These are phyloP conservation scores for Lasioglossum albipes DNA, from an alignment of 1,140 invertebrate species.

Conservation along the genomic window DNA sequence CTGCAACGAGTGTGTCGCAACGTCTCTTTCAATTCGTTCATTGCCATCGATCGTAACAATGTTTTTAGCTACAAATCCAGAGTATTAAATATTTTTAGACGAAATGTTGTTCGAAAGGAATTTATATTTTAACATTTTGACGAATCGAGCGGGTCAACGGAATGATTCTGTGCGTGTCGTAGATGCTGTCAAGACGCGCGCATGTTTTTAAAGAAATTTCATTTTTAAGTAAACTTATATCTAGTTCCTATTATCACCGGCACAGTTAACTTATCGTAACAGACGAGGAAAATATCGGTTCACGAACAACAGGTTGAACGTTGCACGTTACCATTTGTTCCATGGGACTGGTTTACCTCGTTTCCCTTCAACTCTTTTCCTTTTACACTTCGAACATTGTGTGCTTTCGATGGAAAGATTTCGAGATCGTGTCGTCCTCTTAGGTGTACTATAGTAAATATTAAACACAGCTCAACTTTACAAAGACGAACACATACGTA, in stretches of 20 bases:
- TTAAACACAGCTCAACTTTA: conserved; percentile 8
- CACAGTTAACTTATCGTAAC: conserved; percentile 20
- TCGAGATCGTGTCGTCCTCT: not conserved
- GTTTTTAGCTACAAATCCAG: not conserved
- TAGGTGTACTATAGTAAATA: not conserved
- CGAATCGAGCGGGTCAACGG: not conserved
- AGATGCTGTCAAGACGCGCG: conserved; percentile 18
- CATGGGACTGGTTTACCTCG: not conserved
- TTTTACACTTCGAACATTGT: not conserved
- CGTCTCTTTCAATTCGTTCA: not conserved
- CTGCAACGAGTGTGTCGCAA: not conserved
- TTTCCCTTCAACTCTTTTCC: not conserved
- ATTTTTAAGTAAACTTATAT: conserved; percentile 46
- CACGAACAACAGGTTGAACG: not conserved
- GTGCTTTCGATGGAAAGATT: not conserved
- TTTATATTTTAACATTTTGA: conserved; percentile 8
- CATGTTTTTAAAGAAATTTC: conserved; percentile 12
- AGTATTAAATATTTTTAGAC: conserved; percentile 1
- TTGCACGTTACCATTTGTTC: not conserved
- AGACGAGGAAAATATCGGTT: conserved; percentile 2
- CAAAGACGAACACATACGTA: conserved; percentile 1
- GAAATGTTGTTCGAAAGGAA: not conserved
- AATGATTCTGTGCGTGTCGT: not conserved
- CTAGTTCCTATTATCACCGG: conserved; percentile 75
- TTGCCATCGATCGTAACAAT: not conserved